phyloP scores from a whole-genome alignment of 2,888 invertebrate species.

The Gari tellinella region DNA sequence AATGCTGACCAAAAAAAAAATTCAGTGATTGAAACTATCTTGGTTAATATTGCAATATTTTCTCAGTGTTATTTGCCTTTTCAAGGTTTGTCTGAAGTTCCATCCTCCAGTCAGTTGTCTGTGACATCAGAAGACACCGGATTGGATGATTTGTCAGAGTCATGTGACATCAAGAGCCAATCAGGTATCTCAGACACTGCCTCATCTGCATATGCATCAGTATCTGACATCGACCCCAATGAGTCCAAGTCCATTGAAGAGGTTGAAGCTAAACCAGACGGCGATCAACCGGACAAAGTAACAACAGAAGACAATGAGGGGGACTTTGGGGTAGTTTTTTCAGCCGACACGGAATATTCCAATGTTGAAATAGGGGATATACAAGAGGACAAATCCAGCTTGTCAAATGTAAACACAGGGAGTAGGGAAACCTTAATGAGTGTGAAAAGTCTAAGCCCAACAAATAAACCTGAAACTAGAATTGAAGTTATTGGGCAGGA shows the following conservation, averaged over 20 bases:
- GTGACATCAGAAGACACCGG: conserved; percentile 78
- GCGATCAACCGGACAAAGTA: conserved; percentile 22
- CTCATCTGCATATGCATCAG: conserved; percentile 50
- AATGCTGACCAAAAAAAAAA: too few relatives aligned
- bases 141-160: conserved; percentile 82
- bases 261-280: conserved; percentile 6
- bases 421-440: conserved; percentile 80
- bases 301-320: conserved; percentile 30
- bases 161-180: conserved; percentile 62
- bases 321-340: conserved; percentile 48
- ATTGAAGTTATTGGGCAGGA: conserved; percentile 68
- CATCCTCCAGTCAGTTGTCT: conserved; percentile 66
- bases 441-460: conserved; percentile 77
- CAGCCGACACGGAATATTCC: conserved; percentile 75
- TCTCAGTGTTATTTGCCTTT: background rate
- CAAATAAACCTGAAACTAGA: conserved; percentile 53
- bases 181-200: conserved; percentile 38
- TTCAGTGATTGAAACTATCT: too few relatives aligned
- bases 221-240: conserved; percentile 37
- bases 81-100: conserved; percentile 57
- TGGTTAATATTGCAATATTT: background rate
- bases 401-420: conserved; percentile 74
- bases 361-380: conserved; percentile 81
- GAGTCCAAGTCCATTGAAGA: conserved; percentile 11
- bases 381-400: conserved; percentile 76